Base-by-base conservation (phyloP, 2,113 vertebrate genomes). In the Parotia lawesii region DNA sequence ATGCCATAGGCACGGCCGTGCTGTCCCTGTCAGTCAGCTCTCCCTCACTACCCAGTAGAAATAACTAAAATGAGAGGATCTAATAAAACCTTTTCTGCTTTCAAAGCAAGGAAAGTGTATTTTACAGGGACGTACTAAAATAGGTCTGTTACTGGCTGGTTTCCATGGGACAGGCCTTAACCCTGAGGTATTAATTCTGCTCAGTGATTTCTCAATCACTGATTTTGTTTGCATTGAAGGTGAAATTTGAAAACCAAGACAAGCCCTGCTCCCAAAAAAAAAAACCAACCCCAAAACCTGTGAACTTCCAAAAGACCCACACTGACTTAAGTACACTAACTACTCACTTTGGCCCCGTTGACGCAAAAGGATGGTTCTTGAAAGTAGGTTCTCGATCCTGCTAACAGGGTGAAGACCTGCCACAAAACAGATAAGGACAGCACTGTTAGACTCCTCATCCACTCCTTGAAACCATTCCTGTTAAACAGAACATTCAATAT, bases 1-100 rank as follows among this genome's bases (percentile, higher is more conserved):
- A 17, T 31, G 4, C 12, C 1, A 8, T 0, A 8, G 42, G 40
- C 35, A 2, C 2, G 28, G n/a, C 16, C 16, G 3, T 2, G n/a
- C 57, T 64, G 90, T 11, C 33, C 33, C 76, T 38, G 35, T 40
- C 92, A 42, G 8, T n/a, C 80, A 3, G 47, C 44, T 60, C 66
- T 40, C 17, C 47, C 47, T 80, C 42, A 5, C 23, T 45, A 2
- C 22, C 31, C 17, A 2, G 21, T 37, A 47, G 35, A 80, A 67
- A 9, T 22, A 54, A 45, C 12, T 20, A 6, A 64, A 75, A 48
- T 9, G 9, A 82, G 19, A 82, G 7, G 27, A 15, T 77, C 35
- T 71, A 45, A 73, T 40, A 9, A 16, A 20, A 69, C 9, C 16
- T 9, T 35, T 40, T 29, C 33, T 37, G 7, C 6, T 50, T 85